A percentile compares a stretch with the other conserved stretches of the same genome.
Evolutionary conservation across 2,113 vertebrate species (phyloP).

Genomic region (Amblyornis subalaris): DNA sequence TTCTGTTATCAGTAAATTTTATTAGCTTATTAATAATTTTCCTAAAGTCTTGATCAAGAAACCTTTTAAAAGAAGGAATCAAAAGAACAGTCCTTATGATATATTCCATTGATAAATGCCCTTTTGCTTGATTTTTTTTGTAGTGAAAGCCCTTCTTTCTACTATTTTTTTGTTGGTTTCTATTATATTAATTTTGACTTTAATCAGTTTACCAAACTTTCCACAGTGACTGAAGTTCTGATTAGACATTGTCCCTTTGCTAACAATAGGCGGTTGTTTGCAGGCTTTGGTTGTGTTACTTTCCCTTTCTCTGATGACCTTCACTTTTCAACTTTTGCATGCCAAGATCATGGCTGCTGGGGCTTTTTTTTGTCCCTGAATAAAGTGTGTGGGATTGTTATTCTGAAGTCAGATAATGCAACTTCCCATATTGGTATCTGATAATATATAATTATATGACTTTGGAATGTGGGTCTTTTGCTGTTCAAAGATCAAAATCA

Average conservation of each 20-base stretch:
- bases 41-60: not conserved
- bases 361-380: not conserved
- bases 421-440: not conserved
- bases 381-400: not conserved
- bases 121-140: not conserved
- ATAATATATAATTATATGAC: not conserved
- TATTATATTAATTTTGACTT: not conserved
- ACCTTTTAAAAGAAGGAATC: not conserved
- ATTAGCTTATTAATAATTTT: not conserved
- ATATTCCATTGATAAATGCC: not conserved
- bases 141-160: not conserved
- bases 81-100: not conserved
- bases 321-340: not conserved
- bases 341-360: not conserved
- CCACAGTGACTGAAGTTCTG: not conserved
- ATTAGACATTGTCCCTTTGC: not conserved
- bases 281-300: not conserved
- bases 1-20: not conserved
- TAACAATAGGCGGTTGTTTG: fast-evolving
- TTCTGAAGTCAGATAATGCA: not conserved
- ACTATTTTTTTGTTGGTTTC: not conserved
- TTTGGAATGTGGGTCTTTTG: not conserved
- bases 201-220: not conserved
- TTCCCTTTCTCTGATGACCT: not conserved
- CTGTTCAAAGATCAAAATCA: not conserved